phyloP scores from a whole-genome alignment of 2,888 invertebrate species.

The Hyppa rectilinea region DNA sequence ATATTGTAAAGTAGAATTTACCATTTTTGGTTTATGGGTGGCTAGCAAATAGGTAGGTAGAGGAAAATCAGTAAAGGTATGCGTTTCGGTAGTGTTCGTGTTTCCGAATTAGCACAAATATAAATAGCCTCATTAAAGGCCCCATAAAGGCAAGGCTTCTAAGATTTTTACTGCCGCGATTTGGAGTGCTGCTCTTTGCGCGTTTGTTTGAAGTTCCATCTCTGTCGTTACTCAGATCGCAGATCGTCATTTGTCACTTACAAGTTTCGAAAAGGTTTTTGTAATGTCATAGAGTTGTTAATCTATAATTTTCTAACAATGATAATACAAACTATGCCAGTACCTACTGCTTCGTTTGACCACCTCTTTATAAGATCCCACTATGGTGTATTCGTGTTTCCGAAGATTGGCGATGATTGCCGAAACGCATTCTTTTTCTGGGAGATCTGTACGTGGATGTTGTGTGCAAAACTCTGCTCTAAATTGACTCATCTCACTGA shows the following conservation, averaged over 20 bases:
- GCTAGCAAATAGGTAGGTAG: neutral
- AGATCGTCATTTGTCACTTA: neutral
- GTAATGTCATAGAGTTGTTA: no score
- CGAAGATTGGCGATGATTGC: neutral
- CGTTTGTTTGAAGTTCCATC: neutral
- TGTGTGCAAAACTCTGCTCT: conserved; percentile 3
- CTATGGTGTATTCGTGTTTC: neutral
- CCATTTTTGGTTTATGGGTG: neutral
- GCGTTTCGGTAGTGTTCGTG: neutral
- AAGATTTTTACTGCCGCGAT: neutral
- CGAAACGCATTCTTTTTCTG: neutral
- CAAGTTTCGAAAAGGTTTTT: no score
- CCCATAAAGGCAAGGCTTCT: neutral
- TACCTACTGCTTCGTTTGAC: no score
- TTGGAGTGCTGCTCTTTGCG: neutral
- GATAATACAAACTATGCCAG: neutral
- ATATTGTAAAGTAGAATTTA: neutral
- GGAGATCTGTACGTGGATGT: neutral
- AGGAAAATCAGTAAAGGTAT: neutral
- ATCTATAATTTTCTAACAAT: neutral
- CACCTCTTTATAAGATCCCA: neutral
- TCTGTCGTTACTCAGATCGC: no score
- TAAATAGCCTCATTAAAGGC: no score
- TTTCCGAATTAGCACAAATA: no score
- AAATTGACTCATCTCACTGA: neutral